phyloP scores from a whole-genome alignment of 2,113 vertebrate genomes.

The Eolophus roseicapilla region DNA sequence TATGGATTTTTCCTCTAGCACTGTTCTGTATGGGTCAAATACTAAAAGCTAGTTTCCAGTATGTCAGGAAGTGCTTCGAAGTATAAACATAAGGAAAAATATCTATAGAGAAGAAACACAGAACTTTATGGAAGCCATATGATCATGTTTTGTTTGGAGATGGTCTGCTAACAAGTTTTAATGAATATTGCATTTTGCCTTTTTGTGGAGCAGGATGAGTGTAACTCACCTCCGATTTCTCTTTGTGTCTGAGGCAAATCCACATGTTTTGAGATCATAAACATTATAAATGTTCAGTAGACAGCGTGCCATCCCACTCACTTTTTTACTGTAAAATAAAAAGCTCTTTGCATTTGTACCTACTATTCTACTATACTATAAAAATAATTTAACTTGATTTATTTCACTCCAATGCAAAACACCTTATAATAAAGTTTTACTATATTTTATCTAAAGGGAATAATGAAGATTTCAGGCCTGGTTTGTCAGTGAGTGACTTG shows the following conservation, averaged over 20 bases:
- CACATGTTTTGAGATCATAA: neutral
- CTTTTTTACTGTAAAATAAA: neutral
- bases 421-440: neutral
- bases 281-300: neutral
- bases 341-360: neutral
- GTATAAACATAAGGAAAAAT: neutral
- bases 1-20: neutral
- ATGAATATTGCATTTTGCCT: neutral
- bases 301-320: neutral
- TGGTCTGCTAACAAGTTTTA: neutral
- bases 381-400: conserved; percentile 31
- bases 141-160: neutral
- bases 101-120: neutral
- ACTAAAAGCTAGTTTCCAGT: neutral
- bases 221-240: neutral
- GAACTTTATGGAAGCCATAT: neutral
- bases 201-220: neutral
- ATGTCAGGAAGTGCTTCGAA: neutral
- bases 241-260: neutral
- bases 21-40: neutral
- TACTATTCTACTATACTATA: neutral
- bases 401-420: neutral
- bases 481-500: neutral
- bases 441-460: neutral
- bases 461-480: conserved; percentile 44